Base-by-base conservation (phyloP, 2,888 invertebrate genomes). In the Allophyes oxyacanthae region DNA sequence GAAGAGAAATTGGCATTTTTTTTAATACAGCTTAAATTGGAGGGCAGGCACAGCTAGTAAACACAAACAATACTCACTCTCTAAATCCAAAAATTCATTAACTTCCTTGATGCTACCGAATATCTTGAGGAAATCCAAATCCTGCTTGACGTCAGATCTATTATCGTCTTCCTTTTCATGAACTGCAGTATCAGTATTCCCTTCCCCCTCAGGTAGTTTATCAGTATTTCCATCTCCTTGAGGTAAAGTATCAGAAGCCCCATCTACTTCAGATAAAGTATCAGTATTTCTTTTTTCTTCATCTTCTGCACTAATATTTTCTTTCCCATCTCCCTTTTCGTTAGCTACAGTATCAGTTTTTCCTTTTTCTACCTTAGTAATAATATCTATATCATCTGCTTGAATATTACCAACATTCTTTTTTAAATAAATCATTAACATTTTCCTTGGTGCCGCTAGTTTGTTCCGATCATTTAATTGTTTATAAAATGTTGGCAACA, bases 31-130 rank as follows among this genome's bases (percentile, higher is more conserved):
- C n/a, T n/a, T n/a, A n/a, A n/a, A n/a, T n/a, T n/a, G n/a, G n/a
- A n/a, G n/a, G n/a, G n/a, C n/a, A n/a, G n/a, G n/a, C n/a, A n/a
- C n/a, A n/a, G n/a, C n/a, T n/a, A 20, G 20, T 20, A 20, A 20
- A 20, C 20, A 20, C 4, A 20, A 20, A 20, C 20, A 20, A 41
- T 51, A 89, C 91, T 90, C 34, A 93, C 93, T 77, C 71, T 94
- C 92, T 45, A 69, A 54, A 78, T 93, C 90, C 64, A 94, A 73
- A 0, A 90, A 52, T 36, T 89, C 87, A 37, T 90, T 91, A 8
- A 94, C 72, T 26, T 94, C 91, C 54, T 88, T 91, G 5, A 83
- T 86, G 20, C 63, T 86, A 1, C 92, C 92, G 44, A 92, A 94
- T 10, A 93, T 72, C 67, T 88, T 89, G 6, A 88, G 62, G 57